phyloP scores from a whole-genome alignment of 2,888 invertebrate species.

The Himalopsyche tibetana region DNA sequence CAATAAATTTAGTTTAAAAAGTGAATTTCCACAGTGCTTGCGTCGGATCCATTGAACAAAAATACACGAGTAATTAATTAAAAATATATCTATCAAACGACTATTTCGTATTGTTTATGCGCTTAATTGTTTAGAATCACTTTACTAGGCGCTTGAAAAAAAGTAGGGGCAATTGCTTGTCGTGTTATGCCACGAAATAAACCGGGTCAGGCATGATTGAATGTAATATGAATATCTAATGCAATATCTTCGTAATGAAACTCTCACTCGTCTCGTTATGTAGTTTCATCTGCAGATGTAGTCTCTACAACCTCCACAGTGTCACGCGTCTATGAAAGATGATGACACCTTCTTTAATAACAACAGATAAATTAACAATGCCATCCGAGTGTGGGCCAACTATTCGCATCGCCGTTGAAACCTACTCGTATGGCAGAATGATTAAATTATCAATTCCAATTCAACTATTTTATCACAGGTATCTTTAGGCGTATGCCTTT shows the following conservation, averaged over 20 bases:
- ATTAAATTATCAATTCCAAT: no score
- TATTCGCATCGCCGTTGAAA: background rate
- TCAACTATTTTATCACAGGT: no score
- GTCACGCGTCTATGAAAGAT: background rate
- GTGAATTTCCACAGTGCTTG: no score
- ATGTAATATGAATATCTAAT: slow-evolving; percentile 38
- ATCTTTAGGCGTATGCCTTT: no score
- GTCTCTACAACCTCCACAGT: background rate
- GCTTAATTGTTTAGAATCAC: background rate
- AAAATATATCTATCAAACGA: no score
- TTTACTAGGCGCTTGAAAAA: background rate
- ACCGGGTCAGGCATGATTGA: slow-evolving; percentile 42
- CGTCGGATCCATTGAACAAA: no score
- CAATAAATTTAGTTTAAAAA: no score
- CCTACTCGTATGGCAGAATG: background rate
- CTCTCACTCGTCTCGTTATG: slow-evolving; percentile 21
- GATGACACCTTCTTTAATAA: background rate
- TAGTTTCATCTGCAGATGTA: background rate
- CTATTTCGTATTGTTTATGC: no score
- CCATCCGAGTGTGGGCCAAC: no score
- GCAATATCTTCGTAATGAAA: slow-evolving; percentile 29
- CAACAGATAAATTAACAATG: background rate
- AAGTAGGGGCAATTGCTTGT: background rate
- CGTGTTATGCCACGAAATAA: slow-evolving; percentile 31
- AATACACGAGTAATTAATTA: no score